Conservation (phyloP, 2,797 vertebrate species). For the Pelochelys cantorii region DNA sequence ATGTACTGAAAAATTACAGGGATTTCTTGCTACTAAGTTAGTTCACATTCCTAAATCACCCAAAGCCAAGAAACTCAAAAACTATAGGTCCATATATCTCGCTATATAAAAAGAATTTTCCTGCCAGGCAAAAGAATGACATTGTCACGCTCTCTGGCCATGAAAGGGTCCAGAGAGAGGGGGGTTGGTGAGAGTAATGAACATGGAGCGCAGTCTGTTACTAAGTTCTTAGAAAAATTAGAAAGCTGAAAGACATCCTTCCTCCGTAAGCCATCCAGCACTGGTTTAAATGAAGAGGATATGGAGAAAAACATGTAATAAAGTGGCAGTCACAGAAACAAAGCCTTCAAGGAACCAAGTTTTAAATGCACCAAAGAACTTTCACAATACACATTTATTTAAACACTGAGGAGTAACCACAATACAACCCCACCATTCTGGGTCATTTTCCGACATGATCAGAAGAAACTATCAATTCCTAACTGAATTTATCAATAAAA, state of each 20-base stretch:
- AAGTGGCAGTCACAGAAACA: background rate
- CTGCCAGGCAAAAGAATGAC: no score
- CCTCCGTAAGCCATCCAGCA: background rate
- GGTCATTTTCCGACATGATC: conserved; percentile 7
- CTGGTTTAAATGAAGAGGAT: no score
- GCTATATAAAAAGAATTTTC: no score
- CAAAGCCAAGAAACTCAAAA: conserved; percentile 36
- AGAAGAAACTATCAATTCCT: background rate
- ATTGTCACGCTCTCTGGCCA: no score
- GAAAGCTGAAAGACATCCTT: conserved; percentile 45
- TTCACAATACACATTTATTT: background rate
- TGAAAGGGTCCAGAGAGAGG: no score
- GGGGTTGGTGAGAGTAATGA: no score
- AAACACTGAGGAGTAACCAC: background rate
- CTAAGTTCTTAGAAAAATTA: background rate
- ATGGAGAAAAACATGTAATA: background rate
- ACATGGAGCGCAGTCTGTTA: no score
- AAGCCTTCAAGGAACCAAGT: background rate
- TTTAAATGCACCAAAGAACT: background rate
- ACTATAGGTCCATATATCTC: background rate
- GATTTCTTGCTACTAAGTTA: conserved; percentile 47
- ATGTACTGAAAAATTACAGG: conserved; percentile 6
- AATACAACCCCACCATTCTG: background rate
- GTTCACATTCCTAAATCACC: conserved; percentile 15
- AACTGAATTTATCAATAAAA: conserved; percentile 1